Percentiles rank a stretch among this genome's conserved stretches.
Evolutionary conservation across 2,113 vertebrate species (phyloP).

Genomic region (Hystrix cristata): DNA sequence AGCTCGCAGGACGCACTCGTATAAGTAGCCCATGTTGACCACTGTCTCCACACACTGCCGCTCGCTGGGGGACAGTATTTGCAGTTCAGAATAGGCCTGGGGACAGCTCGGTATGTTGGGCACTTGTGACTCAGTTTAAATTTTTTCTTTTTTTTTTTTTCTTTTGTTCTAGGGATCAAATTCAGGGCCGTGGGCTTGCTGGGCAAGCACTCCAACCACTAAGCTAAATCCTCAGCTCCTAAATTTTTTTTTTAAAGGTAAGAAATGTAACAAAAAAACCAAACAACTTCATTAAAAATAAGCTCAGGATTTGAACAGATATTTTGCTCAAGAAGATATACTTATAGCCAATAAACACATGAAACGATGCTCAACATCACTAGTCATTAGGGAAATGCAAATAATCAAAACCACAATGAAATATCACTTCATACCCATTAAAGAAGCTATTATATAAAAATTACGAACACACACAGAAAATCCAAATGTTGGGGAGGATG

Average conservation of each 20-base stretch:
- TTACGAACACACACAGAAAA: neutral
- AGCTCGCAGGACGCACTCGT: slow-evolving; percentile 95
- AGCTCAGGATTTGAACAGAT: neutral
- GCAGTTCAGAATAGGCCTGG: slow-evolving; percentile 83
- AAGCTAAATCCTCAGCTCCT: too few relatives aligned
- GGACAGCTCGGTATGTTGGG: slow-evolving; percentile 84
- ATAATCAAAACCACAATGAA: neutral
- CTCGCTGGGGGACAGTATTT: slow-evolving; percentile 92
- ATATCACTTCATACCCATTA: neutral
- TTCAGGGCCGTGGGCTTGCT: too few relatives aligned
- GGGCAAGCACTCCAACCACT: too few relatives aligned
- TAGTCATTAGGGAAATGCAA: neutral
- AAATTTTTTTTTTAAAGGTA: neutral
- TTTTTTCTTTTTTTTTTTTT: too few relatives aligned
- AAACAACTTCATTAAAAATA: neutral
- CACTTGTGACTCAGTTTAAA: too few relatives aligned
- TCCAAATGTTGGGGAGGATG: neutral
- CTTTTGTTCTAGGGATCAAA: too few relatives aligned
- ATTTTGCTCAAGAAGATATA: neutral
- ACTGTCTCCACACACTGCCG: slow-evolving; percentile 95
- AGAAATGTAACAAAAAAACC: neutral
- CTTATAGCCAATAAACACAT: neutral
- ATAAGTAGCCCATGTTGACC: slow-evolving; percentile 97
- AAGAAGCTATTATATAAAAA: neutral
- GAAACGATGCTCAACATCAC: neutral